Evolutionary conservation across 2,113 vertebrate genomes (phyloP), one percentile per base, ranked within the genome.

Genomic region (Paralichthys olivaceus): DNA sequence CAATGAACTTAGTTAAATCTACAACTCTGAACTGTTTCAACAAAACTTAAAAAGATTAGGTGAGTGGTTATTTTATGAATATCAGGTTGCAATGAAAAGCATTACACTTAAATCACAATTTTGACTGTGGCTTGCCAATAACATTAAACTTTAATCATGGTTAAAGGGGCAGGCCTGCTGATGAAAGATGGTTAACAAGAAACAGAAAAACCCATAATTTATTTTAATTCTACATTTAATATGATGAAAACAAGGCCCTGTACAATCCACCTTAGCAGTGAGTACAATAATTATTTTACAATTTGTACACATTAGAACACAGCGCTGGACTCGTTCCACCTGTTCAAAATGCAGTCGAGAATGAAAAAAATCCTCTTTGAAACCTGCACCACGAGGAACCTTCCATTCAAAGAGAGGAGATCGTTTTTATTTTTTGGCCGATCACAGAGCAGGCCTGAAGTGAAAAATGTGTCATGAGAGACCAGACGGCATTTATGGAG

Each of bases 281-380:
- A 97, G 95, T 98, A 98, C 96, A 98, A 97, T 96, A 96, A 96
- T 93, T 97, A 97, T 97, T 95, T 95, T 98, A 98, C 97, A 98
- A 95, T 99, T 99, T 98, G 95, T 98, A 99, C 96, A 98, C 94
- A 96, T 96, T 96, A 95, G 95, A 96, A 95, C 94, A 91, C 91
- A 94, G 85, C 83, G 87, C 90, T 88, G 75, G 77, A 87, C 87
- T 81, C 81, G 89, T 89, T 95, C 92, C 92, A 94, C 94, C 93
- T 19, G 51, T 90, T 93, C 94, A 87, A 94, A 95, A 95, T 95
- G 95, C 92, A 93, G 90, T 93, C 82, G 23, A 91, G 77, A 83
- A 90, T 87, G 84, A 88, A 85, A 93, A 45, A 63, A 79, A 92
- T 92, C 84, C 93, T 91, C 89, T 91, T 87, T 59, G 92, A 92